These are phyloP conservation scores for Athalia cordata DNA, from an alignment of 2,888 invertebrate genomes.

Conservation along the genomic window DNA sequence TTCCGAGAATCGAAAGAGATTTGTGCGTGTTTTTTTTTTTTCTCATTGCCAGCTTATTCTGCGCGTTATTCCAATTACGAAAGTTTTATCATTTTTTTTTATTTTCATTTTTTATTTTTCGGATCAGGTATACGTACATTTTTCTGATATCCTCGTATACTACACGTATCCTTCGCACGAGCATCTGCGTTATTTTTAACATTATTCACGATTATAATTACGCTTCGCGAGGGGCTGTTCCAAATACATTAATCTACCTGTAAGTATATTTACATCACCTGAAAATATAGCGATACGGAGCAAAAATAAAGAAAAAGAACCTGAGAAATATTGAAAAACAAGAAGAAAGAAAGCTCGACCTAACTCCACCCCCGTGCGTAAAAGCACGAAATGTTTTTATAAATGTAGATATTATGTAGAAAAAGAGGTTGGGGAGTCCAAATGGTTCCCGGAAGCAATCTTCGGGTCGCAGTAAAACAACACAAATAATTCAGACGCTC, in stretches of 20 bases:
- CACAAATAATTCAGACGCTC: slow-evolving; percentile 15
- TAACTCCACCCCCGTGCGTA: background rate
- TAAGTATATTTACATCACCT: background rate
- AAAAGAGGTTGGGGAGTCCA: background rate
- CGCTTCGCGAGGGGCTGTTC: background rate
- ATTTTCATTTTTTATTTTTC: too few relatives aligned
- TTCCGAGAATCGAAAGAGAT: too few relatives aligned
- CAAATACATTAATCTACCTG: background rate
- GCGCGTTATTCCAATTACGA: too few relatives aligned
- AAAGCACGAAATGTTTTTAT: slow-evolving; percentile 15
- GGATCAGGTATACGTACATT: background rate
- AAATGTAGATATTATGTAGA: background rate
- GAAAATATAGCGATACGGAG: slow-evolving; percentile 13
- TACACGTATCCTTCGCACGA: background rate
- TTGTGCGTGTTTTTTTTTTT: too few relatives aligned
- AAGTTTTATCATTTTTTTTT: too few relatives aligned
- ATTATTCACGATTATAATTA: slow-evolving; percentile 22
- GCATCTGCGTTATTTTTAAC: slow-evolving; percentile 8
- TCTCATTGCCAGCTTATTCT: too few relatives aligned
- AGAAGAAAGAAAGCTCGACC: too few relatives aligned
- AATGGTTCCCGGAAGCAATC: slow-evolving; percentile 32
- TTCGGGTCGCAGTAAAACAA: slow-evolving; percentile 14
- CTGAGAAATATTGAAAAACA: too few relatives aligned
- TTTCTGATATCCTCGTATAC: background rate
- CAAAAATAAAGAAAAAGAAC: background rate